These are phyloP conservation scores for Sinocyclocheilus rhinocerous DNA, from an alignment of 2,113 vertebrate genomes.

Conservation along the genomic window DNA sequence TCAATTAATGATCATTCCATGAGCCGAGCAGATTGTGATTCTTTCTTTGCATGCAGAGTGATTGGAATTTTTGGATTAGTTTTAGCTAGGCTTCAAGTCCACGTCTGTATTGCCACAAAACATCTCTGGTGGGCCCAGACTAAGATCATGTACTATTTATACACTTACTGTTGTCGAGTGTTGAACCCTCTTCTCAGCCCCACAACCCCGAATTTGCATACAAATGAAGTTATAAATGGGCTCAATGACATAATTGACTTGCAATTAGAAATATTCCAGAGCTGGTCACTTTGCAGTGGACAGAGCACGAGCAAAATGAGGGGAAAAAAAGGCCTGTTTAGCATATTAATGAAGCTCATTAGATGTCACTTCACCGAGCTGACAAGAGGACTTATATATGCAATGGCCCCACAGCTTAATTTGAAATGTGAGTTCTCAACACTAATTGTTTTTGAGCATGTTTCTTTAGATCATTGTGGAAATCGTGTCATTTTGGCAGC, in stretches of 20 bases:
- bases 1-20: conserved; percentile 67
- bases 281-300: conserved; percentile 81
- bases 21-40: conserved; percentile 66
- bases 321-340: conserved; percentile 78
- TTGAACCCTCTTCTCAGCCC: conserved; percentile 60
- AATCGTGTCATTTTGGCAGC: conserved; percentile 70
- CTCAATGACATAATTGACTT: conserved; percentile 87
- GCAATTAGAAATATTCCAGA: conserved; percentile 82
- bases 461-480: conserved; percentile 76
- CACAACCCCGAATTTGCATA: conserved; percentile 78
- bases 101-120: conserved; percentile 43
- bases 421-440: conserved; percentile 74
- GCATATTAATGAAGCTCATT: conserved; percentile 86
- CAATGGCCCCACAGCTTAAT: conserved; percentile 74
- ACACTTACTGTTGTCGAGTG: conserved; percentile 70
- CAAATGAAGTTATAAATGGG: conserved; percentile 84
- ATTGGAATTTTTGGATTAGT: not conserved
- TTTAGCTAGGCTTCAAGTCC: not conserved
- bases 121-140: conserved; percentile 36
- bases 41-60: not conserved
- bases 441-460: conserved; percentile 82
- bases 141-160: conserved; percentile 64
- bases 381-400: conserved; percentile 82
- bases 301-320: conserved; percentile 70
- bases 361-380: conserved; percentile 76